Conservation (phyloP, 2,797 vertebrate species). For the Hipposideros larvatus region DNA sequence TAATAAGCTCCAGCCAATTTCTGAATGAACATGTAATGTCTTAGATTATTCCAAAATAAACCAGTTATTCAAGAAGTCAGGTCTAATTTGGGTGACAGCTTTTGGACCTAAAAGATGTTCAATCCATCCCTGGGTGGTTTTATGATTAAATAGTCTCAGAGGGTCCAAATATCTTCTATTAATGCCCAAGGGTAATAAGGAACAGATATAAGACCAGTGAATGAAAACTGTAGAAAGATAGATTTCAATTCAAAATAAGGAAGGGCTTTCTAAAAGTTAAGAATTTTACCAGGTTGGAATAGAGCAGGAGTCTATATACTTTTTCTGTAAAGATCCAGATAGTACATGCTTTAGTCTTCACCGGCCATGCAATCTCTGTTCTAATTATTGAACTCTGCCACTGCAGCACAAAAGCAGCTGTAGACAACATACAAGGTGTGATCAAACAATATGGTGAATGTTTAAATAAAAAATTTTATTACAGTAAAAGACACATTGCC, state of each 20-base stretch:
- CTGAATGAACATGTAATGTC: not conserved
- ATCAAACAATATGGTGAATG: no score
- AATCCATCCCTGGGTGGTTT: not conserved
- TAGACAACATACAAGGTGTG: not conserved
- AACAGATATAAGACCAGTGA: not conserved
- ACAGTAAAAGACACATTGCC: no score
- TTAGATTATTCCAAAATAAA: not conserved
- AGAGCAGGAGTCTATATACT: not conserved
- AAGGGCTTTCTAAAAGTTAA: not conserved
- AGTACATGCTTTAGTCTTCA: not conserved
- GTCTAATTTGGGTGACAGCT: not conserved
- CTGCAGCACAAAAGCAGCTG: not conserved
- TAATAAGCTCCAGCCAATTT: not conserved
- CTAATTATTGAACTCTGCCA: not conserved
- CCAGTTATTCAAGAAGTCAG: conserved; percentile 40
- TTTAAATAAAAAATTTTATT: no score
- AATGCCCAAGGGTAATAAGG: not conserved
- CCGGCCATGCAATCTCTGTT: not conserved
- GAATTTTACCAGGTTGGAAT: not conserved
- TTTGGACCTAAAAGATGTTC: not conserved
- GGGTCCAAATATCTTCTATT: not conserved
- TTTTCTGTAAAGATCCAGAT: not conserved
- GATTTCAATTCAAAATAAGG: not conserved
- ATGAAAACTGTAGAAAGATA: not conserved
- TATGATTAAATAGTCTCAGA: conserved; percentile 23